Evolutionary conservation across 2,113 vertebrate species (phyloP).

Genomic region (Melanocharis versteri): DNA sequence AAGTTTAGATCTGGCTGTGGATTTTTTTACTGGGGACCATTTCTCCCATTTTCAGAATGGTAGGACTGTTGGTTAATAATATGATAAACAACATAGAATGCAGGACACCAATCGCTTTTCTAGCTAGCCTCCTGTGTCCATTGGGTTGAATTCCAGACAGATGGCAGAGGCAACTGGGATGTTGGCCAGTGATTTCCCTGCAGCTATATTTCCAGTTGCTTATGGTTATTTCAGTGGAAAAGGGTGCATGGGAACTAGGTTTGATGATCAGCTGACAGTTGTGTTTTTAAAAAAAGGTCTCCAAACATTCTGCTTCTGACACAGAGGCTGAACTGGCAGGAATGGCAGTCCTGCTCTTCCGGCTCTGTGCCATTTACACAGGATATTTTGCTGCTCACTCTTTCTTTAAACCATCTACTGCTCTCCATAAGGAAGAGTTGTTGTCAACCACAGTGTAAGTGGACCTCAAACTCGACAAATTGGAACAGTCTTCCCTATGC

Average conservation of each 20-base stretch:
- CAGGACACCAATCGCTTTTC: background rate
- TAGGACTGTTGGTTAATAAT: background rate
- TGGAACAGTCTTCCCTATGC: background rate
- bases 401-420: background rate
- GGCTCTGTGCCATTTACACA: background rate
- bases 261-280: background rate
- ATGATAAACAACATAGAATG: background rate
- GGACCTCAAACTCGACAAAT: background rate
- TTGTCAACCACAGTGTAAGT: background rate
- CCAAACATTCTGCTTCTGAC: background rate
- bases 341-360: background rate
- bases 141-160: slow-evolving; percentile 41
- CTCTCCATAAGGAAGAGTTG: background rate
- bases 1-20: background rate
- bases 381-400: background rate
- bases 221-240: slow-evolving; percentile 45
- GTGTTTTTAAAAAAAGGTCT: background rate
- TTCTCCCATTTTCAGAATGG: background rate
- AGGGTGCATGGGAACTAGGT: background rate
- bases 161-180: slow-evolving; percentile 39
- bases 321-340: background rate
- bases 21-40: background rate
- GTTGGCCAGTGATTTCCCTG: background rate
- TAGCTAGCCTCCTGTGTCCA: slow-evolving; percentile 6
- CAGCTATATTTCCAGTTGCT: background rate